phyloP scores from a whole-genome alignment of 1,140 invertebrate species.

The Archivesica marissinica region DNA sequence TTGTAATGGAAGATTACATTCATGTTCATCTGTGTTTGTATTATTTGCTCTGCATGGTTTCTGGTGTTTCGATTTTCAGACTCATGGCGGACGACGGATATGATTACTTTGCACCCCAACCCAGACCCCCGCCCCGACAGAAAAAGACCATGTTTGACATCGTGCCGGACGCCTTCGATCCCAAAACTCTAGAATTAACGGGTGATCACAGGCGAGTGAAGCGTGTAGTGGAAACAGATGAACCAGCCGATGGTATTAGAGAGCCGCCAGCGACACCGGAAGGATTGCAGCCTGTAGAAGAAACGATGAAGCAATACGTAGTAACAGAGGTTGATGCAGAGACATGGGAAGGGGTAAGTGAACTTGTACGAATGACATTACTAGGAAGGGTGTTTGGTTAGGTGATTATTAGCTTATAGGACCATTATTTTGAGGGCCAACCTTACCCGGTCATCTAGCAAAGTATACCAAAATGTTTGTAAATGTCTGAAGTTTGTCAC shows the following conservation, averaged over 20 bases:
- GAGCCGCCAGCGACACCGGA: background rate
- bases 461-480: too few species aligned
- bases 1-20: too few species aligned
- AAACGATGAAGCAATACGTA: slow-evolving; percentile 48
- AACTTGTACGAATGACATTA: too few species aligned
- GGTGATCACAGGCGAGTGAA: slow-evolving; percentile 71
- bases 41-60: too few species aligned
- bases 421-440: too few species aligned
- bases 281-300: slow-evolving; percentile 45
- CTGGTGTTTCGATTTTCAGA: background rate
- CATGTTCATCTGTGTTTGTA: too few species aligned
- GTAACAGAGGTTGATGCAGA: slow-evolving; percentile 52
- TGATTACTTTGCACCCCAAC: slow-evolving; percentile 73
- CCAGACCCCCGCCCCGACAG: slow-evolving; percentile 70
- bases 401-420: too few species aligned
- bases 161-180: slow-evolving; percentile 72
- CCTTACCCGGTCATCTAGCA: too few species aligned
- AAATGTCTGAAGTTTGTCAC: too few species aligned
- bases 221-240: slow-evolving; percentile 33
- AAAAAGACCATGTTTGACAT: slow-evolving; percentile 74
- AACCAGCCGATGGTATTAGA: background rate
- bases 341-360: slow-evolving; percentile 59
- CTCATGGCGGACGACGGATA: slow-evolving; percentile 69
- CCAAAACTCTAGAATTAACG: slow-evolving; percentile 70
- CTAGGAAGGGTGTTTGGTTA: too few species aligned